Base-by-base conservation (phyloP, 2,113 vertebrate genomes). In the Bujurquina vittata region DNA sequence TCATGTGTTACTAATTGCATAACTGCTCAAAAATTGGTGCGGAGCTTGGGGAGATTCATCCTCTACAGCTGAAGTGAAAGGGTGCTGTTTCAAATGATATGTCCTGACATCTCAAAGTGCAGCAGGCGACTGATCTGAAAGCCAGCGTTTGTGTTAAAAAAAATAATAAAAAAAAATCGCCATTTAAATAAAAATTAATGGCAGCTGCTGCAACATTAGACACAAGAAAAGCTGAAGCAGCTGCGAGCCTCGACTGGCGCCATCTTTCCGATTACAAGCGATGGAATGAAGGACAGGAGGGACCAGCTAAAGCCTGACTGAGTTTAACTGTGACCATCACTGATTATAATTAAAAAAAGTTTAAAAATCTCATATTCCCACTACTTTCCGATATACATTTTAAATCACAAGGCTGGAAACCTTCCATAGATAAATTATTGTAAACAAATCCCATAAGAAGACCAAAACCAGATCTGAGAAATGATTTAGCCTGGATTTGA, bases 71-170 rank as follows among this genome's bases (percentile, higher is more conserved):
- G 31, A 72, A 72, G 26, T 72, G 67, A 18, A 33, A n/a, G 67
- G 26, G 46, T 0, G 46, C 26, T 4, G 0, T 54, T 72, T 72
- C 46, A 0, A 72, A 18, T 31, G 46, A 54, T 4, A 1, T 1
- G 10, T 72, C 26, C 43, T 18, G 1, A 52, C 6, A 11, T 54
- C 67, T 72, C 67, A 72, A 54, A 33, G 46, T 33, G 67, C 67
- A 72, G 67, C 67, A 72, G 67, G 26, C 18, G 46, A 54, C 67
- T 14, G 26, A 72, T 33, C 10, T 54, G 4, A 33, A 72, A 72
- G 26, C 46, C 67, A 72, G 67, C 46, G 15, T 72, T 72, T n/a
- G 26, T 10, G 7, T 72, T 20, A 14, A 46, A 46, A 46, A 0
- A 46, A 46, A 11, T 5, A 17, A 20, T 6, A 1, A 0, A 0